Evolutionary conservation across 2,888 invertebrate genomes (phyloP).

Genomic region (Rhimphoctona megacephalus): DNA sequence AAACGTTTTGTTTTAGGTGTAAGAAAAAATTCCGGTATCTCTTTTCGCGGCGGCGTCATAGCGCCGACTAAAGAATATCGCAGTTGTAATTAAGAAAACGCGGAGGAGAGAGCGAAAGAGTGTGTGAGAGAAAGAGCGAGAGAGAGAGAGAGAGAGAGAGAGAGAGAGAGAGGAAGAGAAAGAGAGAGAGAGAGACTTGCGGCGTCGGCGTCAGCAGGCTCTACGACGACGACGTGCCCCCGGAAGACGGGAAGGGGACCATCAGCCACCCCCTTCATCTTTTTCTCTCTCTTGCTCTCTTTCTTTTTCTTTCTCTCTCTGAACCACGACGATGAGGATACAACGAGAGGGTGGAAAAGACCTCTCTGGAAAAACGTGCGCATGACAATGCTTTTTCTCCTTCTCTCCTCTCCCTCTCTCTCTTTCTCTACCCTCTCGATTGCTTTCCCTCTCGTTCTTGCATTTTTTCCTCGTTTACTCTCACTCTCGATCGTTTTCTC

Average conservation of each 20-base stretch:
- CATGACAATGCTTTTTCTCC: slow-evolving; percentile 84
- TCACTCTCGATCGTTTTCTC: slow-evolving; percentile 59
- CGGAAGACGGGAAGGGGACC: slow-evolving; percentile 60
- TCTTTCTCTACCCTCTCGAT: slow-evolving; percentile 61
- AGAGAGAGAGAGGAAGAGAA: slow-evolving; percentile 18
- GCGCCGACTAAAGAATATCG: slow-evolving; percentile 84
- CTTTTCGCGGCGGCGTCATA: slow-evolving; percentile 84
- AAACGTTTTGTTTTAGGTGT: slow-evolving; percentile 11
- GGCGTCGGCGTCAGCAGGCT: slow-evolving; percentile 70
- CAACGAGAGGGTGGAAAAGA: slow-evolving; percentile 82
- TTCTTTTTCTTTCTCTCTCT: slow-evolving; percentile 34
- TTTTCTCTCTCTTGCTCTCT: slow-evolving; percentile 31
- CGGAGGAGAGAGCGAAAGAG: slow-evolving; percentile 62
- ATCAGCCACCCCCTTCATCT: slow-evolving; percentile 53
- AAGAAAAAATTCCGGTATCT: slow-evolving; percentile 72
- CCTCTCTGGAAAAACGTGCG: slow-evolving; percentile 83
- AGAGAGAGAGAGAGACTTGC: slow-evolving; percentile 49
- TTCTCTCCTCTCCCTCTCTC: slow-evolving; percentile 67
- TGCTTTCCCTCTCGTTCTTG: slow-evolving; percentile 72
- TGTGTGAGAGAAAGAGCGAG: slow-evolving; percentile 27
- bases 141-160: slow-evolving; percentile 39
- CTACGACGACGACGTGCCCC: slow-evolving; percentile 65
- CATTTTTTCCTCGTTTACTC: slow-evolving; percentile 71
- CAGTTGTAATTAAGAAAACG: slow-evolving; percentile 85
- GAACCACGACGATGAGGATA: slow-evolving; percentile 22